These are phyloP conservation scores for Spea multiplicata DNA, from an alignment of 2,113 vertebrate genomes.

Conservation along the genomic window DNA sequence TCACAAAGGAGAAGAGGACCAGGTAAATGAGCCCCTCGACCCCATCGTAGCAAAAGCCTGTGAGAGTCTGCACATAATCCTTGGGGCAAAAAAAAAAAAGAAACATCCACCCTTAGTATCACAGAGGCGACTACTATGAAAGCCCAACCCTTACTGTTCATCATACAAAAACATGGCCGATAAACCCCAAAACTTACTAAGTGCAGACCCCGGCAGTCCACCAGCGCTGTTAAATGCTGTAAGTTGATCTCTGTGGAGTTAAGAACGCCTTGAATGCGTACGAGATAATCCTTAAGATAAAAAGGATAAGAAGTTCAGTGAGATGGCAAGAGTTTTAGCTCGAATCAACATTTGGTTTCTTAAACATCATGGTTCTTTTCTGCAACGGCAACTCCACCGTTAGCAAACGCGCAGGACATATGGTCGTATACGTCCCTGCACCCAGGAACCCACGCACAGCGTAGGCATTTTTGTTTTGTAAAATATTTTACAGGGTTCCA, in stretches of 20 bases:
- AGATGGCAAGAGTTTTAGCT: neutral
- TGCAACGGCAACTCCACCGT: no score
- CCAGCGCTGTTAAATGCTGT: slow-evolving; percentile 94
- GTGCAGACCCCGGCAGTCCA: slow-evolving; percentile 95
- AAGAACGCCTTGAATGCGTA: slow-evolving; percentile 83
- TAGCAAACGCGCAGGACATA: no score
- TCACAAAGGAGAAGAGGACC: slow-evolving; percentile 93
- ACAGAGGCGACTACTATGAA: no score
- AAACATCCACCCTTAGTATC: neutral
- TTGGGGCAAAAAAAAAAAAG: slow-evolving; percentile 53
- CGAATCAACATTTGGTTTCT: no score
- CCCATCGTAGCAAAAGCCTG: slow-evolving; percentile 91
- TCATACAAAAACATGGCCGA: neutral
- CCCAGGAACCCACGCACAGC: no score
- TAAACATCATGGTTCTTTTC: no score
- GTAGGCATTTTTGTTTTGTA: no score
- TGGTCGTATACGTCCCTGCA: no score
- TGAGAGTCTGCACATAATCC: slow-evolving; percentile 93
- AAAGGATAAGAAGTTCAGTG: neutral
- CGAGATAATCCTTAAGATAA: slow-evolving; percentile 75
- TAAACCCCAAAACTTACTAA: slow-evolving; percentile 75
- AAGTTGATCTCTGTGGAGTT: slow-evolving; percentile 90
- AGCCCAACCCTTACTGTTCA: no score
- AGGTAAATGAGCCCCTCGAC: slow-evolving; percentile 97
- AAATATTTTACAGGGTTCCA: no score